phyloP scores from a whole-genome alignment of 1,140 invertebrate genomes.

The Leguminivora glycinivorella region DNA sequence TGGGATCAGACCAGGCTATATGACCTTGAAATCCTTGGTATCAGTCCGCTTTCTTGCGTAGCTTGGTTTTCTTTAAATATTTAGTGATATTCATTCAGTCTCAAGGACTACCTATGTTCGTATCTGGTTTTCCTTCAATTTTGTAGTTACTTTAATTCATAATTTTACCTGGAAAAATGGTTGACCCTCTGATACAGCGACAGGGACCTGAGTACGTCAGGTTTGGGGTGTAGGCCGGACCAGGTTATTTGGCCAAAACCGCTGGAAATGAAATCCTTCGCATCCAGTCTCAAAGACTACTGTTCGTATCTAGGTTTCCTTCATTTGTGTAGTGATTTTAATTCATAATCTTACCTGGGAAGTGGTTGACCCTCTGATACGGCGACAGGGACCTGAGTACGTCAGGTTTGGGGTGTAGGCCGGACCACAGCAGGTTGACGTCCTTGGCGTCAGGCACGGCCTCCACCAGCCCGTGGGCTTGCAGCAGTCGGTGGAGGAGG shows the following conservation, averaged over 20 bases:
- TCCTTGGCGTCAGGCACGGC: not conserved
- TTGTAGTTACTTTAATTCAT: too few species aligned
- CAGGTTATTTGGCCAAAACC: too few species aligned
- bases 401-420: too few species aligned
- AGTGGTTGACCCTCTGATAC: constrained; percentile 94
- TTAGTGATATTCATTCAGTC: too few species aligned
- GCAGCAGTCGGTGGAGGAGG: constrained; percentile 85
- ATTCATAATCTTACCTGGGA: constrained; percentile 84
- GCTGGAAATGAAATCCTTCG: too few species aligned
- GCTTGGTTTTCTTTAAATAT: not conserved
- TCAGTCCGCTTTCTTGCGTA: too few species aligned
- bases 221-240: constrained; percentile 86
- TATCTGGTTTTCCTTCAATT: too few species aligned
- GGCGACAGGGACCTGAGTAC: constrained; percentile 74
- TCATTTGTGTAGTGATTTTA: not conserved
- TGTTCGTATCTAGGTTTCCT: too few species aligned
- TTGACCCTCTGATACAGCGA: constrained; percentile 95
- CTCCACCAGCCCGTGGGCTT: constrained; percentile 84
- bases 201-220: too few species aligned
- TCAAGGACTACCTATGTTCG: too few species aligned
- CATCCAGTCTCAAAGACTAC: too few species aligned
- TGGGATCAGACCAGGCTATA: not conserved
- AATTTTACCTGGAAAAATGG: constrained; percentile 95
- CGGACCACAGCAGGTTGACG: not conserved
- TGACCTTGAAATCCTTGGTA: too few species aligned